These are phyloP conservation scores for Griposia aprilina DNA, from an alignment of 2,888 invertebrate species.

Conservation along the genomic window DNA sequence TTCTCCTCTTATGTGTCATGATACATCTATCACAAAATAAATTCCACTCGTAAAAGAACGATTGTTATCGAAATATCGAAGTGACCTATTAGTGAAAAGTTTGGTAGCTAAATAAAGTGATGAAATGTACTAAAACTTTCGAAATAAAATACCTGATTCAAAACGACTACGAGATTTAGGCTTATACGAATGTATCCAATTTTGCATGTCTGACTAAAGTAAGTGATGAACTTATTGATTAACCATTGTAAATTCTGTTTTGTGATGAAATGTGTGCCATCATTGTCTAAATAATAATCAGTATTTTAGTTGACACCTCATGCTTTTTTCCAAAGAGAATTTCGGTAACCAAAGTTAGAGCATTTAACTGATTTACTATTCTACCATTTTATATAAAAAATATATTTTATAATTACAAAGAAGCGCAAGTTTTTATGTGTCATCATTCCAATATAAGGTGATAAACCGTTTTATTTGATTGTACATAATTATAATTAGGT, in stretches of 20 bases:
- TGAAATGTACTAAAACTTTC: constrained; percentile 66
- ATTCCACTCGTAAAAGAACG: constrained; percentile 58
- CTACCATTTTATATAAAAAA: constrained; percentile 47
- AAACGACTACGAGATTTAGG: constrained; percentile 45
- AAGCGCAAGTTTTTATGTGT: constrained; percentile 39
- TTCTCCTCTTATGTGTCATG: constrained; percentile 68
- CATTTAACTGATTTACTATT: constrained; percentile 53
- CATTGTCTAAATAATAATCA: constrained; percentile 47
- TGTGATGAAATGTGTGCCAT: constrained; percentile 74
- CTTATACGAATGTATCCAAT: constrained; percentile 61
- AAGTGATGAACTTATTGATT: constrained; percentile 34
- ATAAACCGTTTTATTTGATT: constrained; percentile 52
- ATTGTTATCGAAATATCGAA: constrained; percentile 44
- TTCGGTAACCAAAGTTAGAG: constrained; percentile 72
- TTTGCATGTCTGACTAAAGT: constrained; percentile 57
- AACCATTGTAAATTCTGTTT: constrained; percentile 45
- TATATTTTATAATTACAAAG: constrained; percentile 48
- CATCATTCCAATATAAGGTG: constrained; percentile 64
- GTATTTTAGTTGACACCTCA: constrained; percentile 70
- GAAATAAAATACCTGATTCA: constrained; percentile 60
- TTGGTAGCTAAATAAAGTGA: constrained; percentile 54
- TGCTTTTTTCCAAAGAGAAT: constrained; percentile 72
- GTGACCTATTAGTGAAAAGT: constrained; percentile 54
- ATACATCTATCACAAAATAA: constrained; percentile 66
- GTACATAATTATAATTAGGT: constrained; percentile 59